Conservation (phyloP, 2,797 vertebrate genomes). For the Carcharodon carcharias region DNA sequence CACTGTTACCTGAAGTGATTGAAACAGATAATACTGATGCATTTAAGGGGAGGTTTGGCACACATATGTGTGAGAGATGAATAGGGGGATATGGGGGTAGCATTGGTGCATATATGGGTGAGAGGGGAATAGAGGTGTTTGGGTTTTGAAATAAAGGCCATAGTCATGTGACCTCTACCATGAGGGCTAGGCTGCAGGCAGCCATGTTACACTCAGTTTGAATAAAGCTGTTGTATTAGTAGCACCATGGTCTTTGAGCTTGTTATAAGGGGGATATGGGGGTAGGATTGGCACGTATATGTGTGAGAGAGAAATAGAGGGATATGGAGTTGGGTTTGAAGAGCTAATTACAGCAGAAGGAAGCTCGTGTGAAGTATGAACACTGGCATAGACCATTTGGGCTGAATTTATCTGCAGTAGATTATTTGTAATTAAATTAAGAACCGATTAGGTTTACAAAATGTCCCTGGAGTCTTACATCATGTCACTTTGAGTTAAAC, state of each 20-base stretch:
- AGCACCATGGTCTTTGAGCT: no score
- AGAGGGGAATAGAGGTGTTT: not conserved
- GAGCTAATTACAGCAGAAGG: not conserved
- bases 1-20: not conserved
- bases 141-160: no score
- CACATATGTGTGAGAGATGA: not conserved
- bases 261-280: no score
- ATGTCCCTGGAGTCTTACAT: not conserved
- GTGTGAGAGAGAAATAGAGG: not conserved
- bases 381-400: not conserved
- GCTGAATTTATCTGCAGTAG: not conserved
- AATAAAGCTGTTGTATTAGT: no score
- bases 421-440: conserved; percentile 12
- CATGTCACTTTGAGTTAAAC: not conserved
- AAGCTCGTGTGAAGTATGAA: not conserved
- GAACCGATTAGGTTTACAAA: not conserved
- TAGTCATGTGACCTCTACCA: no score
- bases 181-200: no score
- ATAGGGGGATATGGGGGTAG: not conserved
- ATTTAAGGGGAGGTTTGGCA: not conserved
- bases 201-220: no score
- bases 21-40: not conserved
- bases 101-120: not conserved
- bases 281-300: not conserved
- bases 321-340: not conserved